A percentile compares a stretch with the other conserved stretches of the same genome.
Conservation (phyloP, 2,797 vertebrate species). For the Saxicola maurus region DNA sequence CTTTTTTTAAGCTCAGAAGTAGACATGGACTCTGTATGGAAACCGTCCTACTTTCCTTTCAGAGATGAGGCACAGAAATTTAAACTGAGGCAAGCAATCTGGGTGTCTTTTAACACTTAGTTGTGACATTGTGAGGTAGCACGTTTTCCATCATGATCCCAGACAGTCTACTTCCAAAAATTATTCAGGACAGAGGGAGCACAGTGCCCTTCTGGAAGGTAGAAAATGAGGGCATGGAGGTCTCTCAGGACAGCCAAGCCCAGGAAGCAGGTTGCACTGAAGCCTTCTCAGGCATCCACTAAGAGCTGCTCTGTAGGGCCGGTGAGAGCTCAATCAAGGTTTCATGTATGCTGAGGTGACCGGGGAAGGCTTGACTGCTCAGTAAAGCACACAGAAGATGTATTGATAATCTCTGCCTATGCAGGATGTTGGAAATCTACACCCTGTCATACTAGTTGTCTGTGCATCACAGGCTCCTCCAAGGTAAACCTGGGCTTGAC, state of each 20-base stretch:
- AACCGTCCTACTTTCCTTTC: neutral
- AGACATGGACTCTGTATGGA: neutral
- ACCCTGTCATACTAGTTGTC: fast-evolving
- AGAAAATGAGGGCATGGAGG: neutral
- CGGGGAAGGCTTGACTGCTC: neutral
- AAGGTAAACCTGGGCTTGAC: neutral
- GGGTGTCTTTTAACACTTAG: neutral
- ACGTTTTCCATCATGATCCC: neutral
- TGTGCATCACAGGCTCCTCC: neutral
- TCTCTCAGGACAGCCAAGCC: neutral
- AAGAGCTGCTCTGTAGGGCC: neutral
- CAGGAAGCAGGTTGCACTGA: neutral
- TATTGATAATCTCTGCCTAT: neutral
- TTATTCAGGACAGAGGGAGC: neutral
- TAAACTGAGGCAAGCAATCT: neutral
- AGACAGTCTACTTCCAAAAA: neutral
- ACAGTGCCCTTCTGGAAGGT: neutral
- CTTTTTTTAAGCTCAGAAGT: neutral
- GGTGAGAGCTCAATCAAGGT: neutral
- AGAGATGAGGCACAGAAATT: neutral
- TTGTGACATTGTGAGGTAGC: neutral
- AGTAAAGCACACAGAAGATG: neutral
- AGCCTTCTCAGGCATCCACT: neutral
- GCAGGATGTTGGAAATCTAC: neutral
- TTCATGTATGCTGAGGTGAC: neutral